These are phyloP conservation scores for Glossophaga mutica DNA, from an alignment of 2,797 vertebrate genomes.

Conservation along the genomic window DNA sequence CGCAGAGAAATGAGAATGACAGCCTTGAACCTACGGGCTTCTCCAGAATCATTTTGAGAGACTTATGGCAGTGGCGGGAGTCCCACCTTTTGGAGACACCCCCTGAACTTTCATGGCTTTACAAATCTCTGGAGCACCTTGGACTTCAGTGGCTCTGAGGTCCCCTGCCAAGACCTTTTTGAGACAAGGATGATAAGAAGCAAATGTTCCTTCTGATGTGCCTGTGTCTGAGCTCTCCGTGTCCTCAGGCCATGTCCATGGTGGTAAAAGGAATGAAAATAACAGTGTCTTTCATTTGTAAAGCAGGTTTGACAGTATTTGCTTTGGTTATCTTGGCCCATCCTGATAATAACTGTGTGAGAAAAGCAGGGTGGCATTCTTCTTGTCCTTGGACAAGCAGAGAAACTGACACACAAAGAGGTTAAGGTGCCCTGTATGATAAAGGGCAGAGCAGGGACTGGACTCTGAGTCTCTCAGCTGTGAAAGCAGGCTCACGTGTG, in stretches of 20 bases:
- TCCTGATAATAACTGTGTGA: not conserved
- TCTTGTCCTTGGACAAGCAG: not conserved
- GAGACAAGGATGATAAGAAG: not conserved
- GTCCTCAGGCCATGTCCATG: not conserved
- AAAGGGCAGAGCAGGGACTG: not conserved
- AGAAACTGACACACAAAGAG: not conserved
- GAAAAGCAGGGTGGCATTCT: not conserved
- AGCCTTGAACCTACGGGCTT: not conserved
- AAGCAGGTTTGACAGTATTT: not conserved
- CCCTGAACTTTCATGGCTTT: not conserved
- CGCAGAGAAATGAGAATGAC: not conserved
- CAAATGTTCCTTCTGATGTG: not conserved
- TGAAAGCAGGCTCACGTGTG: not conserved
- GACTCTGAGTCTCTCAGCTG: accelerated
- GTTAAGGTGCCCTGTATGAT: not conserved
- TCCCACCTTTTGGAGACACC: not conserved
- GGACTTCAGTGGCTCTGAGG: not conserved
- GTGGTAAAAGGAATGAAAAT: not conserved
- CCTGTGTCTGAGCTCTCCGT: not conserved
- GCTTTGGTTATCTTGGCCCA: not conserved
- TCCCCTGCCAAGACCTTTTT: not conserved
- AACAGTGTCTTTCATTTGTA: slow-evolving; percentile 18
- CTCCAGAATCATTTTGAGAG: not conserved
- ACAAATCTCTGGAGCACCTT: not conserved
- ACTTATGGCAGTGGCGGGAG: accelerated